Percentiles rank a stretch among this genome's conserved stretches.
Evolutionary conservation across 2,888 invertebrate genomes (phyloP).

Genomic region (Drosophila subsilvestris): DNA sequence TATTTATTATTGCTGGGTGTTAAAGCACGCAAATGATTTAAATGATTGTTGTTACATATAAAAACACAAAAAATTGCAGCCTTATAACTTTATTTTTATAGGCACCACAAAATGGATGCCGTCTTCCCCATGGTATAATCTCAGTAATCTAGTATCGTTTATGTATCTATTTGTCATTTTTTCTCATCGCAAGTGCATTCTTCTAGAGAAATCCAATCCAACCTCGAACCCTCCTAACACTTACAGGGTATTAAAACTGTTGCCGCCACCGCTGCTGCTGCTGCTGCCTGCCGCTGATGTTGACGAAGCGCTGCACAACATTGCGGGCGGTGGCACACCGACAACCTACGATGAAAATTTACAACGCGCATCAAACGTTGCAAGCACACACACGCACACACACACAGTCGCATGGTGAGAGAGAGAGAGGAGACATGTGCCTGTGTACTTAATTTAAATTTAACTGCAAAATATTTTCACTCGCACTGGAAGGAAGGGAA

Average conservation of each 20-base stretch:
- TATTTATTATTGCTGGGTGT: too few relatives aligned
- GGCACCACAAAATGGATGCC: too few relatives aligned
- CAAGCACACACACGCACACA: constrained; percentile 61
- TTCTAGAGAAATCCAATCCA: not conserved
- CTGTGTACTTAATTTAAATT: constrained; percentile 71
- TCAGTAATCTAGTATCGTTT: too few relatives aligned
- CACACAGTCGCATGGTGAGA: constrained; percentile 27
- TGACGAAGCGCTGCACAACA: constrained; percentile 34
- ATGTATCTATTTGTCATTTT: too few relatives aligned
- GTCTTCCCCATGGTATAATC: too few relatives aligned
- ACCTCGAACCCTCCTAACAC: not conserved
- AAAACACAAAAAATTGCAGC: too few relatives aligned
- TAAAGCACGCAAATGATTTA: too few relatives aligned
- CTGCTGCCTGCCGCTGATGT: constrained; percentile 6
- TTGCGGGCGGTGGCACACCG: constrained; percentile 54
- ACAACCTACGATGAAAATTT: constrained; percentile 52
- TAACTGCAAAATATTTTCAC: constrained; percentile 79
- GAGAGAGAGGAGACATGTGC: constrained; percentile 8
- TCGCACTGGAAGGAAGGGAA: constrained; percentile 68
- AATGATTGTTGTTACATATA: too few relatives aligned
- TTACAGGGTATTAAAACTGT: not conserved
- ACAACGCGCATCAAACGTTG: constrained; percentile 71
- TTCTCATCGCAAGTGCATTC: too few relatives aligned
- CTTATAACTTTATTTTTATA: too few relatives aligned
- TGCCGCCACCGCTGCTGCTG: constrained; percentile 21